These are phyloP conservation scores for Prorops nasuta DNA, from an alignment of 1,140 invertebrate genomes.

Conservation along the genomic window DNA sequence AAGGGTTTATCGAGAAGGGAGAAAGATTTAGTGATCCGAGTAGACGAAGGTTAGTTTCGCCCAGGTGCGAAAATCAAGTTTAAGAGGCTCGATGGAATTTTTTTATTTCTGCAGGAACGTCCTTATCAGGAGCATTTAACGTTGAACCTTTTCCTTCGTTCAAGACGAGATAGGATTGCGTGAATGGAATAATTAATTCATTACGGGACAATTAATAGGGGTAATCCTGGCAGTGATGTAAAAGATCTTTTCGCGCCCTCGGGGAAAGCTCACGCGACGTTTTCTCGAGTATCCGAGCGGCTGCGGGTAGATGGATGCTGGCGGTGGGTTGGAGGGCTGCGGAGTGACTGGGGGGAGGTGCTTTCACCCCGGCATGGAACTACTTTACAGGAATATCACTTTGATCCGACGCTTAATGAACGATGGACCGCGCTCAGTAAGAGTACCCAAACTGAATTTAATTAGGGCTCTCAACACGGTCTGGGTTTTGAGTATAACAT, in stretches of 20 bases:
- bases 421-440: slow-evolving; percentile 44
- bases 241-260: slow-evolving; percentile 28
- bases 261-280: slow-evolving; percentile 22
- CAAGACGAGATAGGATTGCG: not conserved
- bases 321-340: not conserved
- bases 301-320: not conserved
- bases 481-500: slow-evolving; percentile 30
- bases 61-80: too few relatives aligned
- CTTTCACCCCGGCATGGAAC: slow-evolving; percentile 31
- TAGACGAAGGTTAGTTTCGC: too few relatives aligned
- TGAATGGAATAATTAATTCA: not conserved
- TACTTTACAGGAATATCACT: slow-evolving; percentile 46
- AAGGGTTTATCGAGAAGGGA: too few relatives aligned
- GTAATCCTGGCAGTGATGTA: slow-evolving; percentile 19
- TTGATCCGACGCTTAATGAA: slow-evolving; percentile 52
- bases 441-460: slow-evolving; percentile 53
- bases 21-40: too few relatives aligned
- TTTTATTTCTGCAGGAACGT: too few relatives aligned
- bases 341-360: slow-evolving; percentile 5
- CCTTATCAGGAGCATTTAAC: too few relatives aligned
- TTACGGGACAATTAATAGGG: slow-evolving; percentile 20
- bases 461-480: slow-evolving; percentile 52
- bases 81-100: too few relatives aligned
- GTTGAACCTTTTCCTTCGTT: too few relatives aligned
- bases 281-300: not conserved